Base-by-base conservation (phyloP, 2,797 vertebrate genomes). In the Acestrorhynchus altus region DNA sequence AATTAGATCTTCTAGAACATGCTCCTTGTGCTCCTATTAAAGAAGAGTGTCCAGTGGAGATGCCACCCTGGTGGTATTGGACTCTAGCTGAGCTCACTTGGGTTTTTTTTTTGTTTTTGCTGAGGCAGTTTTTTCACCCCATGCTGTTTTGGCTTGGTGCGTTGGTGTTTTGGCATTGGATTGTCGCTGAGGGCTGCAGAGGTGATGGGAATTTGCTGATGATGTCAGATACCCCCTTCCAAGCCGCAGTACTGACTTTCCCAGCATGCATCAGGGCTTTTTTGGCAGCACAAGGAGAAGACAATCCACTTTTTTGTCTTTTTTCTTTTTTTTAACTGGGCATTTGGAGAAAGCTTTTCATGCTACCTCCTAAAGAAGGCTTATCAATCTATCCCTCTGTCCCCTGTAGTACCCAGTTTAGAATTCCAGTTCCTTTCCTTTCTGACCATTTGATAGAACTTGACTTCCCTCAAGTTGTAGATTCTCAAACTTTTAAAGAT, bases 11-110 rank as follows among this genome's bases (percentile, higher is more conserved):
- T 80, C 69, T 61, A 44, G 84, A 40, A 80, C 82, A 81, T 83
- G 52, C 85, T 84, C 66, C 80, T 39, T 72, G 82, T 88, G 85
- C 84, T 87, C 81, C 67, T 85, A 51, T 76, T 76, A 72, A 68
- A 42, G 9, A 35, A 61, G 65, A 18, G 65, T 40, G 69, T 61
- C 49, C 70, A 73, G 20, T 20, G 72, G 52, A 60, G 67, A 51
- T 10, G 15, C 63, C 39, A 54, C 24, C 52, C 39, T 49, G 73
- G 60, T 74, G 70, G 44, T 75, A 52, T 68, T 67, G 72, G 60
- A 40, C 31, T 80, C 7, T 51, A 66, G 46, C 39, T 69, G 28
- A 28, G 56, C 46, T 70, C 66, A 16, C n/a, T 20, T 64, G 18
- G 39, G 31, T 35, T 4, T n/a, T 22, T 44, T 35, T 49, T 39